Conservation (phyloP, 2,888 invertebrate species). For the Abrostola tripartita region DNA sequence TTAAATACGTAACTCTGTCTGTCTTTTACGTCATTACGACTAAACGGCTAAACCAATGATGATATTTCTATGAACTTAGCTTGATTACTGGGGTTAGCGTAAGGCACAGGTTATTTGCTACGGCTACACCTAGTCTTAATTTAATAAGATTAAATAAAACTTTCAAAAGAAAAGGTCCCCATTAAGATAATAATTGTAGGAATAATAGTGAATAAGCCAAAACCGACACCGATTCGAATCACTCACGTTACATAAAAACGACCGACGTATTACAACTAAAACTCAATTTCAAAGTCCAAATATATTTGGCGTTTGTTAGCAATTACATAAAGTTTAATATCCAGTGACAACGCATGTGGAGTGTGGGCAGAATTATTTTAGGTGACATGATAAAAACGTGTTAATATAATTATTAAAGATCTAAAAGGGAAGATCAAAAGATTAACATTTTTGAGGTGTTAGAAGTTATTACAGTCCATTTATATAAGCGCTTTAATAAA, state of each 20-base stretch:
- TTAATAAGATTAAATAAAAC: too few species aligned
- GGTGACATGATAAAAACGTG: conserved; percentile 24
- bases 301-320: conserved; percentile 5
- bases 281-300: not conserved
- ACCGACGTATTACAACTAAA: conserved; percentile 2
- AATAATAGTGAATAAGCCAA: not conserved
- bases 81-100: too few species aligned
- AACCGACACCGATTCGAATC: conserved; percentile 5
- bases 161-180: too few species aligned
- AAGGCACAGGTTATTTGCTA: too few species aligned
- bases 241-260: conserved; percentile 1
- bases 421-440: conserved; percentile 38
- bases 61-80: too few species aligned
- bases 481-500: conserved; percentile 1
- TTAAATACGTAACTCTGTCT: too few species aligned
- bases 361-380: conserved; percentile 28
- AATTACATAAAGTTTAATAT: not conserved
- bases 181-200: too few species aligned
- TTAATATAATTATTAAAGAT: conserved; percentile 22
- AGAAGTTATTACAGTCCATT: conserved; percentile 8
- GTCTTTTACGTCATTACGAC: too few species aligned
- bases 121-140: too few species aligned
- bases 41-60: too few species aligned
- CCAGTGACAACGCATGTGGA: conserved; percentile 6
- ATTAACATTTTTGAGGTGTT: conserved; percentile 2